Evolutionary conservation across 2,888 invertebrate species (phyloP).

Genomic region (Drosophila lutescens): DNA sequence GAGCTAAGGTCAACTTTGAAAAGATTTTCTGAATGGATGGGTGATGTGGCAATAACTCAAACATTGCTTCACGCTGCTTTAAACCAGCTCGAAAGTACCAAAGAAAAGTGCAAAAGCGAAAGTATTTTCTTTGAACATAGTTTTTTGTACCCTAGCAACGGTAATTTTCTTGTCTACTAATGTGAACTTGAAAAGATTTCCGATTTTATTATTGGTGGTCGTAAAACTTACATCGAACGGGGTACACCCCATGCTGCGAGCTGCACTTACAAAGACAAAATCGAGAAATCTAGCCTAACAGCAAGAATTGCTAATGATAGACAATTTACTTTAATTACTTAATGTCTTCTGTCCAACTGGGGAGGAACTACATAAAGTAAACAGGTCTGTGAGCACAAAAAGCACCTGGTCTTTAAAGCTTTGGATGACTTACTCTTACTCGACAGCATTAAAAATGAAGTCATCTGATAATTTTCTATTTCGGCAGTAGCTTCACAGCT

Average conservation of each 20-base stretch:
- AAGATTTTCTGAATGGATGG: constrained; percentile 1
- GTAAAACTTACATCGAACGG: no score
- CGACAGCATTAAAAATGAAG: constrained; percentile 13
- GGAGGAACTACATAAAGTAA: not conserved
- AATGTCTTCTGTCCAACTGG: constrained; percentile 4
- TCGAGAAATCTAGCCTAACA: not conserved
- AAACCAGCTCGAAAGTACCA: constrained; percentile 2
- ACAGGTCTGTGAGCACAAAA: no score
- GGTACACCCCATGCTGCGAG: no score
- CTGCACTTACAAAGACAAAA: not conserved
- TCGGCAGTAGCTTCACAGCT: constrained; percentile 7
- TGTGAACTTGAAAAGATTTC: no score
- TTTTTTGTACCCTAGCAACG: no score
- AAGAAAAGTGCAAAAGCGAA: constrained; percentile 38
- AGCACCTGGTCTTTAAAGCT: not conserved
- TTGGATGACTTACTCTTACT: constrained; percentile 4
- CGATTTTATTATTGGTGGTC: no score
- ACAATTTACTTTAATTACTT: not conserved
- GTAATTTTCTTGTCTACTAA: no score
- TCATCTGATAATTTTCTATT: constrained; percentile 29
- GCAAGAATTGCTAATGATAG: constrained; percentile 5
- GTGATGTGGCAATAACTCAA: constrained; percentile 22
- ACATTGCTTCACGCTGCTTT: not conserved
- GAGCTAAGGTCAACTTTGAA: not conserved
- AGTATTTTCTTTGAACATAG: constrained; percentile 21